Base-by-base conservation (phyloP, 2,888 invertebrate species). In the Helobdella robusta region DNA sequence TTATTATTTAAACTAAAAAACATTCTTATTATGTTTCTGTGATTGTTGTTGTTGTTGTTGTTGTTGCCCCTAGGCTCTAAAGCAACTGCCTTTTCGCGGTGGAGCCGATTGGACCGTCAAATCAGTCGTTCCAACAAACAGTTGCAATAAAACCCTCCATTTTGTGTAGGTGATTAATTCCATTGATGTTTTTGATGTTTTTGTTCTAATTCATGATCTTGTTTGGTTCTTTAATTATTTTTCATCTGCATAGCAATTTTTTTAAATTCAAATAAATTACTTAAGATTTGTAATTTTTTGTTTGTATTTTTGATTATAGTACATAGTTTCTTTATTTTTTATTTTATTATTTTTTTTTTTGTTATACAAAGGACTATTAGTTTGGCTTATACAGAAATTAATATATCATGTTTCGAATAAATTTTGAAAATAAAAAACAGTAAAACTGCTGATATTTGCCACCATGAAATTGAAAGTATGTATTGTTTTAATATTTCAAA, bases 391-490 rank as follows among this genome's bases (percentile, higher is more conserved):
- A 11, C 15, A 20, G 11, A 8, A 30, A 15, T 11, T 23, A 62
- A 52, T 25, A 62, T 11, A 62, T 23, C 8, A 58, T 54, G 8
- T 8, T 15, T 35, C 20, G 6, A n/a, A 25, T 58, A 54, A 40
- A 28, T 20, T 8, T 58, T 30, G 8, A 28, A 23, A n/a, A 11
- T 8, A n/a, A 25, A 54, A 62, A 35, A 28, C 32, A 30, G 8
- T 20, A 20, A 40, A 52, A 20, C 18, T 48, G 32, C 88, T 88
- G 65, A 84, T 92, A 59, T 84, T 89, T 59, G 91, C 93, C 40
- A 93, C 95, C 78, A 83, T 99, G n/a, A 89, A 89, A 79, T n/a
- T n/a, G n/a, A n/a, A 95, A 93, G 64, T 86, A 84, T 75, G 74
- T 68, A 20, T 35, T 54, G 25, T 32, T n/a, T n/a, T n/a, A n/a